These are phyloP conservation scores for Cryptophagus acutangulus DNA, from an alignment of 2,888 invertebrate genomes.

Conservation along the genomic window DNA sequence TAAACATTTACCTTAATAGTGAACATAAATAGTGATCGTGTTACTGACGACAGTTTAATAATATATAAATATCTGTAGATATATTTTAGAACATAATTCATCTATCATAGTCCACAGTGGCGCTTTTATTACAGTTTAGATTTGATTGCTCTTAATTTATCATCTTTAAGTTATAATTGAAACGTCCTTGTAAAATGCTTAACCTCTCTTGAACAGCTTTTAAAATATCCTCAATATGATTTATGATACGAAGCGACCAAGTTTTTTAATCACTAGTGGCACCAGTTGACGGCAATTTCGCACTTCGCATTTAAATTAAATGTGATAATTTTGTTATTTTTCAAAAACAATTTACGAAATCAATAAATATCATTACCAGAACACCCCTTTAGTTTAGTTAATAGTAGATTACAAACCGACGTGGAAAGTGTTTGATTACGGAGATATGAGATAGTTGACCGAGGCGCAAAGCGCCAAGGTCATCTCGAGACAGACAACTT, in stretches of 20 bases:
- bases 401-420: too few species aligned
- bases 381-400: too few species aligned
- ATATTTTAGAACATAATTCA: constrained; percentile 7
- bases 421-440: too few species aligned
- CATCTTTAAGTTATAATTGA: constrained; percentile 33
- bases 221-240: constrained; percentile 30
- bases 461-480: too few species aligned
- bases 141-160: constrained; percentile 32
- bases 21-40: constrained; percentile 20
- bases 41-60: constrained; percentile 1
- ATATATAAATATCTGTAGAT: too few species aligned
- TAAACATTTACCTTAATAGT: constrained; percentile 27
- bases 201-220: constrained; percentile 31
- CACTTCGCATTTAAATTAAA: constrained; percentile 8
- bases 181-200: constrained; percentile 31
- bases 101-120: constrained; percentile 12
- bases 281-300: constrained; percentile 22
- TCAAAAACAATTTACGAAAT: neutral
- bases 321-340: neutral
- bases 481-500: too few species aligned
- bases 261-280: constrained; percentile 29
- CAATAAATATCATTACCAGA: neutral
- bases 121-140: constrained; percentile 28
- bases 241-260: constrained; percentile 27
- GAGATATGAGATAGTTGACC: too few species aligned